A percentile compares a stretch with the other conserved stretches of the same genome.
These are phyloP conservation scores for Panopea generosa DNA, from an alignment of 2,888 invertebrate species.

Conservation along the genomic window DNA sequence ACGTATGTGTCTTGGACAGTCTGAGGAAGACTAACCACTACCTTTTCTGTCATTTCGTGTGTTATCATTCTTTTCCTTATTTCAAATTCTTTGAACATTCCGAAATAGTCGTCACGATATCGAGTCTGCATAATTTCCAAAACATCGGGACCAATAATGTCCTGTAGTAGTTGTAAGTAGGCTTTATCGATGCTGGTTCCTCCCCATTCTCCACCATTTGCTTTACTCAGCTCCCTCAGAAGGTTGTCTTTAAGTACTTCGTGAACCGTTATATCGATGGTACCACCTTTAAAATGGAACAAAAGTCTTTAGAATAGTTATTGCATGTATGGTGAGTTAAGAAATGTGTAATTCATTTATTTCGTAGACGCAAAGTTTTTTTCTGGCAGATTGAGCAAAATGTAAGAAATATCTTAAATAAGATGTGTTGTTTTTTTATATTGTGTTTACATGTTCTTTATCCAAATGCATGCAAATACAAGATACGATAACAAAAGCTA, in stretches of 20 bases:
- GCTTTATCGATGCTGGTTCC: slow-evolving; percentile 38
- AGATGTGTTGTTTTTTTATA: too few relatives aligned
- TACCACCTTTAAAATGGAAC: too few relatives aligned
- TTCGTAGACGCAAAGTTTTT: too few relatives aligned
- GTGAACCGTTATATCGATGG: slow-evolving; percentile 58
- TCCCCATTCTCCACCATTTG: slow-evolving; percentile 56
- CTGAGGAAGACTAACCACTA: slow-evolving; percentile 31
- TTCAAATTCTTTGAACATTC: slow-evolving; percentile 37
- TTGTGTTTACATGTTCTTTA: too few relatives aligned
- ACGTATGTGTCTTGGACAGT: slow-evolving; percentile 22
- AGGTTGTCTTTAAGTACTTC: slow-evolving; percentile 34
- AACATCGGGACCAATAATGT: slow-evolving; percentile 42
- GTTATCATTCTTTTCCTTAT: slow-evolving; percentile 40
- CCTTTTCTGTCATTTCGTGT: slow-evolving; percentile 8
- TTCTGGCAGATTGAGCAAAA: too few relatives aligned
- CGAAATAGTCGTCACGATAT: slow-evolving; percentile 39
- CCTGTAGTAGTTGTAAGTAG: slow-evolving; percentile 21
- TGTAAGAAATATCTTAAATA: too few relatives aligned
- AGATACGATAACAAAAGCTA: too few relatives aligned
- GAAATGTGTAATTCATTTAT: too few relatives aligned
- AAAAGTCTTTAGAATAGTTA: too few relatives aligned
- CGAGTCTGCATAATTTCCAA: slow-evolving; percentile 36
- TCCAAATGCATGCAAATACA: too few relatives aligned
- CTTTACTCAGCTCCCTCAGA: slow-evolving; percentile 40
- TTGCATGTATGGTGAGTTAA: too few relatives aligned